A percentile compares a stretch with the other conserved stretches of the same genome.
Evolutionary conservation across 2,797 vertebrate species (phyloP).

Genomic region (Aulostomus chinensis): DNA sequence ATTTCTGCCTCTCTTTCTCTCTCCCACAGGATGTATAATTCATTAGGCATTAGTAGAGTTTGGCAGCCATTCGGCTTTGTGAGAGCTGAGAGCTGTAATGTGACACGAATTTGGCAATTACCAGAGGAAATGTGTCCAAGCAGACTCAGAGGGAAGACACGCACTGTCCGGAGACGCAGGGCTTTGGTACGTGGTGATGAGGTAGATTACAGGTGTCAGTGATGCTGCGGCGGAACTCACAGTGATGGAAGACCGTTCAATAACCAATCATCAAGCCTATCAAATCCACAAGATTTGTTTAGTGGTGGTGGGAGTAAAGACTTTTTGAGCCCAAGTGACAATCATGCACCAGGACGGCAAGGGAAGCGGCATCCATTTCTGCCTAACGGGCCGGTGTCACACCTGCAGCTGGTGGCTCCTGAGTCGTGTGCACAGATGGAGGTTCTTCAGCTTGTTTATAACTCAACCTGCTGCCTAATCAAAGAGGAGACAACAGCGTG

Average conservation of each 20-base stretch:
- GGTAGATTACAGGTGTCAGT: conserved; percentile 21
- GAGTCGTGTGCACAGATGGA: too few species aligned
- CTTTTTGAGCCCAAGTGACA: not conserved
- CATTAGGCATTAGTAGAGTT: conserved; percentile 55
- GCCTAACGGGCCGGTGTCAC: not conserved
- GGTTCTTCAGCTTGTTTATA: too few species aligned
- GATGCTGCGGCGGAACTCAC: conserved; percentile 12
- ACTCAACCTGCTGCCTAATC: too few species aligned
- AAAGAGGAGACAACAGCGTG: too few species aligned
- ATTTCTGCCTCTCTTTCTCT: conserved; percentile 13
- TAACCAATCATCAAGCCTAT: not conserved
- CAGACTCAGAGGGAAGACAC: conserved; percentile 8
- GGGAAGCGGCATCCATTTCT: conserved; percentile 1
- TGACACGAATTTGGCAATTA: conserved; percentile 65
- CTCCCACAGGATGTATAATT: conserved; percentile 61
- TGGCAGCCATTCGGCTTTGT: conserved; percentile 46
- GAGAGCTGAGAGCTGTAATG: conserved; percentile 54
- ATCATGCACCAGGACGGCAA: too few species aligned
- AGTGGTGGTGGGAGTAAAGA: not conserved
- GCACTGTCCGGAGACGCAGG: conserved; percentile 22
- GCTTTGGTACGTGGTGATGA: not conserved
- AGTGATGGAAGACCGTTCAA: conserved; percentile 14
- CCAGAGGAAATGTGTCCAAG: conserved; percentile 37
- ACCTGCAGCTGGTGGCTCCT: too few species aligned
- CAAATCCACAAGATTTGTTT: not conserved